Evolutionary conservation across 2,797 vertebrate genomes (phyloP).

Genomic region (Acanthornis magna): DNA sequence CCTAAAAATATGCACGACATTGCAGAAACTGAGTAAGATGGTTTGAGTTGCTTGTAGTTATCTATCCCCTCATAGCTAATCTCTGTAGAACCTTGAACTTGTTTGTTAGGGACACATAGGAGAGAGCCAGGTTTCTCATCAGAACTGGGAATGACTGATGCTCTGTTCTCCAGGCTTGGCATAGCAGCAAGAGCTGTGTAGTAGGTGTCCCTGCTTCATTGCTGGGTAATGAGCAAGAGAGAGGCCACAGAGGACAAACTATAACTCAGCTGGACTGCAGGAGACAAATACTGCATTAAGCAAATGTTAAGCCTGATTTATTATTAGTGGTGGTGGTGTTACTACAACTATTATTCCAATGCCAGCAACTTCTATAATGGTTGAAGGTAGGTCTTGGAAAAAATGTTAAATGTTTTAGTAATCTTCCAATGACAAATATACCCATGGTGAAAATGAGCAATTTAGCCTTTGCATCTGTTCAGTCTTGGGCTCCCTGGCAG

Average conservation of each 20-base stretch:
- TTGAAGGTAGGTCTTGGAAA: neutral
- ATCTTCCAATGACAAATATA: neutral
- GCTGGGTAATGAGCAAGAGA: neutral
- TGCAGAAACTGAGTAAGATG: neutral
- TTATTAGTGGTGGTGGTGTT: neutral
- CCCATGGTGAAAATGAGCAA: neutral
- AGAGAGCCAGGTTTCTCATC: neutral
- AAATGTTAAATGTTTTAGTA: neutral
- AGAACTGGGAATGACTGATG: neutral
- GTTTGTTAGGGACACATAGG: neutral
- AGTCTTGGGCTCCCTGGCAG: neutral
- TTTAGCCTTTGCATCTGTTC: neutral
- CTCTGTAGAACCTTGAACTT: neutral
- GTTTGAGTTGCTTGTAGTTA: neutral
- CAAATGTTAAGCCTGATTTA: neutral
- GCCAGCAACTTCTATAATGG: neutral
- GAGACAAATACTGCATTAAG: neutral
- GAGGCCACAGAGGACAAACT: neutral
- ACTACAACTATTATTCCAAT: neutral
- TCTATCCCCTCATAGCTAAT: neutral
- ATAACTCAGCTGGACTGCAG: neutral
- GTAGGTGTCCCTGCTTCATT: neutral
- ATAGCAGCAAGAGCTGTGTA: neutral
- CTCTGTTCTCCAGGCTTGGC: neutral
- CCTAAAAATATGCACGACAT: slow-evolving; percentile 10